Conservation (phyloP, 2,888 invertebrate species). For the Graphium colonna region DNA sequence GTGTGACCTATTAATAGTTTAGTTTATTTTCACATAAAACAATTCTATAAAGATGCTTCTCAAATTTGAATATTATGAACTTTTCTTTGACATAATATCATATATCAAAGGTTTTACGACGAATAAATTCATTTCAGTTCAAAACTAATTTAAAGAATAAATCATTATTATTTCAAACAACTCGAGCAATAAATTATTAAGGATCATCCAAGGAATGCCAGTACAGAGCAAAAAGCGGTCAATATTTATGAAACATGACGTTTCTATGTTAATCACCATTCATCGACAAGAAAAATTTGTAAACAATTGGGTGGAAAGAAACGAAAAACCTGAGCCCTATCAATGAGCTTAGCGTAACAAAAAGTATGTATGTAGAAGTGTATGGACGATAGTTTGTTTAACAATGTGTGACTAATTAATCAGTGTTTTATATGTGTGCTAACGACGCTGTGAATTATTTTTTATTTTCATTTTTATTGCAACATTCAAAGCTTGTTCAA, state of each 20-base stretch:
- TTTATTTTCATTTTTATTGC: too few relatives aligned
- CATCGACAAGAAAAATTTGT: background rate
- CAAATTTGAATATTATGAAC: too few relatives aligned
- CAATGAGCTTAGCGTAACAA: too few relatives aligned
- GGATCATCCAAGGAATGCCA: background rate
- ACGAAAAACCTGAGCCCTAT: too few relatives aligned
- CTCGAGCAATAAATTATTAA: background rate
- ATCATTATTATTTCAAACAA: background rate
- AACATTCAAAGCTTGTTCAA: too few relatives aligned
- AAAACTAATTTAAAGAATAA: background rate
- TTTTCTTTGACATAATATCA: too few relatives aligned
- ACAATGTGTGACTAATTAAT: background rate
- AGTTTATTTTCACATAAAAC: too few relatives aligned
- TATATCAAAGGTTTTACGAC: too few relatives aligned
- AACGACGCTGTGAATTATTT: background rate
- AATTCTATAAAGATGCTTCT: too few relatives aligned
- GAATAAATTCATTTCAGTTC: background rate
- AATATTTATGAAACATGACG: background rate
- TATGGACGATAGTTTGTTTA: background rate
- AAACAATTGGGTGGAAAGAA: constrained; percentile 22
- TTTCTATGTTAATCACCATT: background rate
- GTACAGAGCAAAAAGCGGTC: background rate
- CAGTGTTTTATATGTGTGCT: background rate
- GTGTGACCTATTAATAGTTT: too few relatives aligned
- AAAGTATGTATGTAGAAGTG: background rate